Percentiles rank a stretch among this genome's conserved stretches.
These are phyloP conservation scores for Etia nguti DNA, from an alignment of 2,113 vertebrate species.

Conservation along the genomic window DNA sequence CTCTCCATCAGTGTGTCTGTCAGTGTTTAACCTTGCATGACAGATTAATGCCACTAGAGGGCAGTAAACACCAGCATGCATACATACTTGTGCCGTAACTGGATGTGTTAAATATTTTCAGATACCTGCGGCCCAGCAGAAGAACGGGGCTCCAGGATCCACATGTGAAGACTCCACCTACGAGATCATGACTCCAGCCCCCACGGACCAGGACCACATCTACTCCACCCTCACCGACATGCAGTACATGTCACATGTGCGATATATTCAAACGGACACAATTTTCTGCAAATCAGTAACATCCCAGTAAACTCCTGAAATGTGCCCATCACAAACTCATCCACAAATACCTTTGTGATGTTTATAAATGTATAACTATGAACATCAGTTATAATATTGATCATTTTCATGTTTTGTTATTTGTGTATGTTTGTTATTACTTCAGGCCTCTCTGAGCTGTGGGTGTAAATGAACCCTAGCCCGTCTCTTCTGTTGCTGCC, in stretches of 20 bases:
- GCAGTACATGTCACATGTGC: neutral
- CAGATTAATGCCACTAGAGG: too few relatives aligned
- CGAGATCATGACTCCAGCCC: neutral
- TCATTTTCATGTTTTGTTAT: neutral
- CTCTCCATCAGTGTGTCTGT: too few relatives aligned
- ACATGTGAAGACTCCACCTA: neutral
- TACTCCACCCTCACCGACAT: neutral
- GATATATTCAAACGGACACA: neutral
- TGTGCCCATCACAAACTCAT: neutral
- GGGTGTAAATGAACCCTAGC: rapidly evolving
- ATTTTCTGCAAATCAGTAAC: neutral
- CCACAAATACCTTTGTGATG: neutral
- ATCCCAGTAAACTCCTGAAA: neutral
- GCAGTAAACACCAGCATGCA: too few relatives aligned
- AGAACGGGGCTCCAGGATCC: rapidly evolving
- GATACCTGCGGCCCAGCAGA: neutral
- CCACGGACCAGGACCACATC: neutral
- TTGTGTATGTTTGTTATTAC: neutral
- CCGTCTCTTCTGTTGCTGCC: neutral
- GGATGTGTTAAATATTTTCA: too few relatives aligned
- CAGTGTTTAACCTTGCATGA: too few relatives aligned
- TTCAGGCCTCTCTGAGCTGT: neutral
- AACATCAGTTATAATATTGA: neutral
- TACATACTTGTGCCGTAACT: too few relatives aligned
- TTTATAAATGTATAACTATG: neutral